Conservation (phyloP, 2,113 vertebrate species). For the Gymnarchus niloticus region DNA sequence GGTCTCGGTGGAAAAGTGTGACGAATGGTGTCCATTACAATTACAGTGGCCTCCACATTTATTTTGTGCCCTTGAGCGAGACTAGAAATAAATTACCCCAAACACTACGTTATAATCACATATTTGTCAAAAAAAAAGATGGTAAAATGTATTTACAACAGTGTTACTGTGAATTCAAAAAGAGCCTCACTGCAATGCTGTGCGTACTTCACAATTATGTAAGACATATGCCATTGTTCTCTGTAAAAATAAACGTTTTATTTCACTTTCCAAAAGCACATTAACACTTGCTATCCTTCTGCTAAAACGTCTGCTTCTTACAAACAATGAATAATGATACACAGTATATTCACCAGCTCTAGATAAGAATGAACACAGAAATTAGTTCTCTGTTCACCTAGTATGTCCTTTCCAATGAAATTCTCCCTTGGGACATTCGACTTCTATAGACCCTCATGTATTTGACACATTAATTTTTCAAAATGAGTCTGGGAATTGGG, state of each 20-base stretch:
- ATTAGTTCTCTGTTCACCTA: background rate
- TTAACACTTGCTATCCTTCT: background rate
- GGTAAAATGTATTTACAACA: background rate
- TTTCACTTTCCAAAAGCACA: conserved; percentile 1
- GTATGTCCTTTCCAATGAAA: background rate
- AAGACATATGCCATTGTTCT: background rate
- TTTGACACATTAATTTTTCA: background rate
- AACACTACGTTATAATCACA: background rate
- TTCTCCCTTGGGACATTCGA: background rate
- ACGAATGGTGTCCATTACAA: background rate
- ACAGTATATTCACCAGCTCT: background rate
- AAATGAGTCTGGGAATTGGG: background rate
- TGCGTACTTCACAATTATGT: background rate
- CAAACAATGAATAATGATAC: background rate
- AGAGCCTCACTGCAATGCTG: background rate
- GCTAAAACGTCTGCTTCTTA: background rate
- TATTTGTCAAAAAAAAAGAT: background rate
- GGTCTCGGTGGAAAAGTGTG: conserved; percentile 8
- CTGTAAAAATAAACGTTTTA: background rate
- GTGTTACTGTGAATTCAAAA: background rate
- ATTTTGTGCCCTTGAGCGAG: background rate
- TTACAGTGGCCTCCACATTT: background rate
- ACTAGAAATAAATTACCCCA: background rate
- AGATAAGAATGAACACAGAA: background rate
- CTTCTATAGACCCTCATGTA: background rate